A percentile compares a stretch with the other conserved stretches of the same genome.
Evolutionary conservation across 2,888 invertebrate species (phyloP).

Genomic region (Loripinus fragilis): DNA sequence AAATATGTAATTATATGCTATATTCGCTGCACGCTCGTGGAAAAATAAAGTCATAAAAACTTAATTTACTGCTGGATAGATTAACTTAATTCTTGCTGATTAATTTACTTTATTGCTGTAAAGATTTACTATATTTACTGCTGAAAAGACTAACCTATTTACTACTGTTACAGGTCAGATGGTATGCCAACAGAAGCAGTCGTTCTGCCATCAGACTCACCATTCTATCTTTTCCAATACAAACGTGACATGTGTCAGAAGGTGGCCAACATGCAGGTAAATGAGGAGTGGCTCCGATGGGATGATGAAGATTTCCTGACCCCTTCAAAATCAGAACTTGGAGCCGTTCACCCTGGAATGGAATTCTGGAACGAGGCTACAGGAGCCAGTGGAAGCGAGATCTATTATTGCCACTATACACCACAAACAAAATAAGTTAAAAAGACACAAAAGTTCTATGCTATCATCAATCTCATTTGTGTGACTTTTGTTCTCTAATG

Average conservation of each 20-base stretch:
- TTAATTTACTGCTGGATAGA: too few species aligned
- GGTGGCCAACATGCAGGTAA: constrained; percentile 58
- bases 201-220: constrained; percentile 52
- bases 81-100: too few species aligned
- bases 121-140: too few species aligned
- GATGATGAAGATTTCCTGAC: constrained; percentile 61
- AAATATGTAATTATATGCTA: too few species aligned
- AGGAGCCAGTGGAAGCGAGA: constrained; percentile 60
- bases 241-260: constrained; percentile 60
- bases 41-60: too few species aligned
- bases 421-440: constrained; percentile 33
- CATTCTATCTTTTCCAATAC: constrained; percentile 65
- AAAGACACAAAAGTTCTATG: too few species aligned
- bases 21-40: too few species aligned
- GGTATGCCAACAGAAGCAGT: constrained; percentile 53
- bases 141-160: too few species aligned
- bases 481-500: too few species aligned
- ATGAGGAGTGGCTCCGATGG: constrained; percentile 57
- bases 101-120: too few species aligned
- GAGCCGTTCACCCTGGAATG: constrained; percentile 57
- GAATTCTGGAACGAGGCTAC: constrained; percentile 61
- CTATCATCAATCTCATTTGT: too few species aligned
- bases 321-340: constrained; percentile 58
- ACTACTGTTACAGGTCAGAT: constrained; percentile 51
- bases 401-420: constrained; percentile 60